Conservation (phyloP, 2,888 invertebrate genomes). For the Cyclophora albipunctata region DNA sequence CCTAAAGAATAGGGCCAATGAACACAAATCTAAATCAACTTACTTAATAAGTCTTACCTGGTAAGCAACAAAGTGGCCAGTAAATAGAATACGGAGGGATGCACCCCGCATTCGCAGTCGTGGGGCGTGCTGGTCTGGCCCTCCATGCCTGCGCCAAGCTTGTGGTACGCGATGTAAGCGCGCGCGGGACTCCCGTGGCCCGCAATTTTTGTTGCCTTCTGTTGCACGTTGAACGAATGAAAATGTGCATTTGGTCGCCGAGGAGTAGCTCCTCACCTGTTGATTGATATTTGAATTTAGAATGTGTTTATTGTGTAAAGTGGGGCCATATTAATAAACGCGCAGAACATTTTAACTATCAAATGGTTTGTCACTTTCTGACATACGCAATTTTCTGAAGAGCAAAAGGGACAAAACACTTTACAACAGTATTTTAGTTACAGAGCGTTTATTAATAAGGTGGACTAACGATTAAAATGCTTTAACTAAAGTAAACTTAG, state of each 20-base stretch:
- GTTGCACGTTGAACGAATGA: constrained; percentile 43
- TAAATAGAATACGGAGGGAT: constrained; percentile 79
- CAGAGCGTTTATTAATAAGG: neutral
- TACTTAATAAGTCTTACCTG: constrained; percentile 36
- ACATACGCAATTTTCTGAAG: no score
- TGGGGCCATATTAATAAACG: neutral
- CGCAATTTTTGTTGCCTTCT: constrained; percentile 67
- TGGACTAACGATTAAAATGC: no score
- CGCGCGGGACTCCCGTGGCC: constrained; percentile 69
- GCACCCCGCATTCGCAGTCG: constrained; percentile 79
- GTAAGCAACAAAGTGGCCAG: constrained; percentile 75
- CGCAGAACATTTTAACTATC: neutral
- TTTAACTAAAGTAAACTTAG: neutral
- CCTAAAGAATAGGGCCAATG: no score
- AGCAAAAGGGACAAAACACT: no score
- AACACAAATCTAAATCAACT: no score
- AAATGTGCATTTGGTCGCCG: constrained; percentile 66
- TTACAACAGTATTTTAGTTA: no score
- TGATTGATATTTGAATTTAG: neutral
- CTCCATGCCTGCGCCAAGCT: constrained; percentile 74
- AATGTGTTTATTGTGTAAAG: neutral
- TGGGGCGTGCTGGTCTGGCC: constrained; percentile 68
- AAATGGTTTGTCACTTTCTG: no score
- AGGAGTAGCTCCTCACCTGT: constrained; percentile 54
- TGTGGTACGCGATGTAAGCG: constrained; percentile 78